Conservation (phyloP, 2,888 invertebrate genomes). For the Lochmaea capreae region DNA sequence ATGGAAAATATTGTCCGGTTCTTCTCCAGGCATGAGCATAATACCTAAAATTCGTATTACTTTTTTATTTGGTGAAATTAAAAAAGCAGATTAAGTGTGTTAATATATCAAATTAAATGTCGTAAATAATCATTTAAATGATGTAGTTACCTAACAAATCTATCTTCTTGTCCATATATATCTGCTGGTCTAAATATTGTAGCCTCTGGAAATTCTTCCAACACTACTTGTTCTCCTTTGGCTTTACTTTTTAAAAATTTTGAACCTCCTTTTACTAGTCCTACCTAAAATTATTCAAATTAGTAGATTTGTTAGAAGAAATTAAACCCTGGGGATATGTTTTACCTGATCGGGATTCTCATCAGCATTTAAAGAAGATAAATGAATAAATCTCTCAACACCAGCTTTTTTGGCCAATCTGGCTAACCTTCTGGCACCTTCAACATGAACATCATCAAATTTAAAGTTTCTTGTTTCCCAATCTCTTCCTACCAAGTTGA, state of each 20-base stretch:
- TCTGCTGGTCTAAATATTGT: conserved; percentile 93
- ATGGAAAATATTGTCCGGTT: conserved; percentile 74
- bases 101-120: not conserved
- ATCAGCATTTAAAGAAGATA: conserved; percentile 87
- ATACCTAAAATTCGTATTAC: conserved; percentile 62
- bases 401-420: conserved; percentile 79
- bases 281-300: conserved; percentile 31
- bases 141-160: conserved; percentile 75
- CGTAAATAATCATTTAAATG: not conserved
- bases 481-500: conserved; percentile 93
- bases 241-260: conserved; percentile 82
- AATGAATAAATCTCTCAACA: conserved; percentile 91
- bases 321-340: not conserved
- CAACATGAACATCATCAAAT: conserved; percentile 88
- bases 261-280: conserved; percentile 78
- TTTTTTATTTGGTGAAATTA: not conserved
- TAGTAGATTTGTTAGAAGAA: not conserved
- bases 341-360: conserved; percentile 75
- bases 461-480: conserved; percentile 93
- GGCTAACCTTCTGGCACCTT: conserved; percentile 86
- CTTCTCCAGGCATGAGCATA: conserved; percentile 75
- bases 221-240: conserved; percentile 89
- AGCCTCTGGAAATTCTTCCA: conserved; percentile 94
- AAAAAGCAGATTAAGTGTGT: not conserved
- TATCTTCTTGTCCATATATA: conserved; percentile 91